A percentile compares a stretch with the other conserved stretches of the same genome.
phyloP scores from a whole-genome alignment of 2,113 vertebrate species.

The Aleadryas rufinucha region DNA sequence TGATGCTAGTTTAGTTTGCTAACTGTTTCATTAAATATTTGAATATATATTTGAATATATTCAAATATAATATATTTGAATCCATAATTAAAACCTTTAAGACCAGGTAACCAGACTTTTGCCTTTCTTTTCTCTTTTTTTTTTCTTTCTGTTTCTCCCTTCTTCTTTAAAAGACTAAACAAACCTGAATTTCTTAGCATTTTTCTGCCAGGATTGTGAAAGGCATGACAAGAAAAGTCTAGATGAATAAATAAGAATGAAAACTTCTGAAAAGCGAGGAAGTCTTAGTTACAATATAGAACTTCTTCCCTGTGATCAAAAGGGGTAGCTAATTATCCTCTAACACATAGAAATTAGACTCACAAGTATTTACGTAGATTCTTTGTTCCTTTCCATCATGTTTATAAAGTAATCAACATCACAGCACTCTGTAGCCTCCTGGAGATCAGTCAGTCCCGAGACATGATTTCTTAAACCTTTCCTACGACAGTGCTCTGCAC shows the following conservation, averaged over 20 bases:
- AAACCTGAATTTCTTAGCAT: neutral
- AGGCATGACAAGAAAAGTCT: neutral
- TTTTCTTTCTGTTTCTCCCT: neutral
- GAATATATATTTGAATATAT: neutral
- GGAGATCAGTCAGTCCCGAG: neutral
- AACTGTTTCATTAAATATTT: neutral
- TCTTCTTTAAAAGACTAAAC: neutral
- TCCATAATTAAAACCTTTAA: neutral
- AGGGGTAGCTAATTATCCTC: neutral
- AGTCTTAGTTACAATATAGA: neutral
- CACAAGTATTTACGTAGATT: neutral
- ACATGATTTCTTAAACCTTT: neutral
- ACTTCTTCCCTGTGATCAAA: neutral
- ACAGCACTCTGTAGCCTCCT: neutral
- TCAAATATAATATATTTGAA: neutral
- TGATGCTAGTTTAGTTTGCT: neutral
- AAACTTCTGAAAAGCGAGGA: neutral
- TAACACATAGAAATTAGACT: neutral
- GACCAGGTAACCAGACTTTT: neutral
- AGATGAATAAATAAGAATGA: neutral
- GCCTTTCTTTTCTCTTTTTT: neutral
- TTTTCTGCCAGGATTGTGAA: neutral
- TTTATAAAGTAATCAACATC: neutral
- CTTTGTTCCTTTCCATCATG: neutral
- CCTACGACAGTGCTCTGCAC: neutral